Percentiles rank a stretch among this genome's conserved stretches.
These are phyloP conservation scores for Cremastinae sp. DNA, from an alignment of 2,888 invertebrate species.

Conservation along the genomic window DNA sequence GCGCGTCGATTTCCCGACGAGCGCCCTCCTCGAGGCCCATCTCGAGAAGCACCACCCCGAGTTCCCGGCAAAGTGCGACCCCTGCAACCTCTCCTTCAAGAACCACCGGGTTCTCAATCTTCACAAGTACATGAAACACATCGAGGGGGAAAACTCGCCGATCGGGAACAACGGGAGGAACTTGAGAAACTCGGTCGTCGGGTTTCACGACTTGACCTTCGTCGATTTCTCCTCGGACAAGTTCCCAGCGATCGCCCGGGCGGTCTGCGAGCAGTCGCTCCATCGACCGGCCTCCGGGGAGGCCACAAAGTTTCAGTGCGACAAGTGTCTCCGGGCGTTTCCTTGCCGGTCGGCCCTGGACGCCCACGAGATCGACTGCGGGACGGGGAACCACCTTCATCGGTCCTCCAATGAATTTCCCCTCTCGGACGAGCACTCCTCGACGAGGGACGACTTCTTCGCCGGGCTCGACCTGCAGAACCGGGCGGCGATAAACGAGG, in stretches of 20 bases:
- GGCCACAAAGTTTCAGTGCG: constrained; percentile 85
- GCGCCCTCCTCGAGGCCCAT: constrained; percentile 84
- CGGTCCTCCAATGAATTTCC: not conserved
- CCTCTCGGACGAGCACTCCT: constrained; percentile 80
- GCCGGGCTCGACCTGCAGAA: constrained; percentile 90
- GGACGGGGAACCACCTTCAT: constrained; percentile 79
- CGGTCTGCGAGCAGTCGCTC: constrained; percentile 86
- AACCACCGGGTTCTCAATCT: constrained; percentile 87
- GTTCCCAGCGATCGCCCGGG: constrained; percentile 89
- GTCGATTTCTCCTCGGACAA: constrained; percentile 91
- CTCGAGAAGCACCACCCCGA: constrained; percentile 86
- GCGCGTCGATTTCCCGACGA: constrained; percentile 83
- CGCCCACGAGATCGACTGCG: constrained; percentile 85
- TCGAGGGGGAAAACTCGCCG: constrained; percentile 69
- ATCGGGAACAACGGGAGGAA: constrained; percentile 56
- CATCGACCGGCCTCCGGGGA: constrained; percentile 83
- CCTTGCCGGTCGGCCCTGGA: constrained; percentile 86
- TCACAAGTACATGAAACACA: constrained; percentile 86
- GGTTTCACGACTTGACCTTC: constrained; percentile 88
- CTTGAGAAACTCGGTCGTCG: constrained; percentile 82
- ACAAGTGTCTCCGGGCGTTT: constrained; percentile 87
- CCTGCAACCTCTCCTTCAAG: constrained; percentile 88
- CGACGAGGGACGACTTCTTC: constrained; percentile 89
- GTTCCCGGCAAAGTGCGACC: constrained; percentile 86
- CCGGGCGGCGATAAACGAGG: constrained; percentile 82